Percentiles rank a stretch among this genome's conserved stretches.
These are phyloP conservation scores for Fringilla coelebs DNA, from an alignment of 2,797 vertebrate genomes.

Conservation along the genomic window DNA sequence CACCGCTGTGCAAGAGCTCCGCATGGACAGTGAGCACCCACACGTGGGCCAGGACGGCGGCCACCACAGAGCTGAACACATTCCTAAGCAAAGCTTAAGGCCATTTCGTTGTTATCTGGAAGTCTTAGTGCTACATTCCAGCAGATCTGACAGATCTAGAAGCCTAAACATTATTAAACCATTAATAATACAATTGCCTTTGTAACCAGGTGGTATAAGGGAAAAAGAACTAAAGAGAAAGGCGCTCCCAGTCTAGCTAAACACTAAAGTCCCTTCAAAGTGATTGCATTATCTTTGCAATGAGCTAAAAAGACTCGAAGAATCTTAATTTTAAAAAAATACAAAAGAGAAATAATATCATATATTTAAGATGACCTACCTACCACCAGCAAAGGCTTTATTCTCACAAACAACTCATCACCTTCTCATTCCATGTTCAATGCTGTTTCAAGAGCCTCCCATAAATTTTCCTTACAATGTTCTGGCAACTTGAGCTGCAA, in stretches of 20 bases:
- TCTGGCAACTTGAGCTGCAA: not conserved
- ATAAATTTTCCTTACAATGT: not conserved
- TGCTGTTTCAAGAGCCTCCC: not conserved
- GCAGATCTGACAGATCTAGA: not conserved
- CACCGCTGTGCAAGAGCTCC: rapidly evolving
- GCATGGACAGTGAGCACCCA: rapidly evolving
- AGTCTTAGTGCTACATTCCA: not conserved
- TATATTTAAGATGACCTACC: not conserved
- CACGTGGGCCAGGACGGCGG: rapidly evolving
- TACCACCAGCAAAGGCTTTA: not conserved
- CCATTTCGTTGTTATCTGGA: not conserved
- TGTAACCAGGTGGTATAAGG: not conserved
- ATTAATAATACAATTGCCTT: not conserved
- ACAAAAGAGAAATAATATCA: not conserved
- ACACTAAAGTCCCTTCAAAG: not conserved
- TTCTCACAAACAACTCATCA: not conserved
- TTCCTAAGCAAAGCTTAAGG: not conserved
- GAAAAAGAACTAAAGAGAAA: not conserved
- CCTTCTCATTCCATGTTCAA: not conserved
- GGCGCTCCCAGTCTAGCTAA: not conserved
- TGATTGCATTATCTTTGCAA: not conserved
- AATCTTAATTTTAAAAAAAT: not conserved
- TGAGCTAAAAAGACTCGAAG: not conserved
- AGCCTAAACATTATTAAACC: not conserved
- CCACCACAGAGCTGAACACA: rapidly evolving